These are phyloP conservation scores for Rattus rattus DNA, from an alignment of 2,113 vertebrate genomes.

Conservation along the genomic window DNA sequence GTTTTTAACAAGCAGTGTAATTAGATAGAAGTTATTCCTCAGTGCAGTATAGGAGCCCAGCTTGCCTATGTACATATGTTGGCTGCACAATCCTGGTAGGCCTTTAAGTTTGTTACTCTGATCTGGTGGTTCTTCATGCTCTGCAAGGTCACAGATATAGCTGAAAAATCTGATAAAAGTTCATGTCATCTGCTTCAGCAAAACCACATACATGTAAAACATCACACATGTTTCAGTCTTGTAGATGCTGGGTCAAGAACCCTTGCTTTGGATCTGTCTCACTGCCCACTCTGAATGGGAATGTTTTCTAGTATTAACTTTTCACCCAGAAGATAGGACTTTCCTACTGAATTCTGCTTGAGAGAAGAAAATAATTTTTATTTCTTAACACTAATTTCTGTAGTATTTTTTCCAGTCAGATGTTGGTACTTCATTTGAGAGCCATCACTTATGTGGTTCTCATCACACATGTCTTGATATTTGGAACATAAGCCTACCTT, in stretches of 20 bases:
- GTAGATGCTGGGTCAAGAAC: not conserved
- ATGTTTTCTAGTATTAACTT: not conserved
- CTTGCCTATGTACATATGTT: not conserved
- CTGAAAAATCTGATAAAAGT: not conserved
- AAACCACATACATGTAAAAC: not conserved
- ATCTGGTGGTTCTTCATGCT: not conserved
- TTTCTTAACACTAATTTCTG: not conserved
- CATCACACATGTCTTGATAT: not conserved
- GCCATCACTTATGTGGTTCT: not conserved
- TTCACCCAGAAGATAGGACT: not conserved
- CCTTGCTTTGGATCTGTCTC: not conserved
- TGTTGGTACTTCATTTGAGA: not conserved
- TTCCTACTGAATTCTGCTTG: conserved; percentile 21
- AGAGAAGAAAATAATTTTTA: not conserved
- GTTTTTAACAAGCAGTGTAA: not conserved
- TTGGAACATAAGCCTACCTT: conserved; percentile 49
- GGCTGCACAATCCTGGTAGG: not conserved
- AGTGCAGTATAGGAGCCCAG: not conserved
- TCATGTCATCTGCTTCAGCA: not conserved
- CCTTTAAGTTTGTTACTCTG: not conserved
- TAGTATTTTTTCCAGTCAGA: not conserved
- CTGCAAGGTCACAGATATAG: conserved; percentile 17
- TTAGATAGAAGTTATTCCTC: not conserved
- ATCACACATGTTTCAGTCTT: not conserved
- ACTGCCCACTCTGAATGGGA: not conserved